Evolutionary conservation across 1,140 invertebrate species (phyloP).

Genomic region (Orius insidiosus): DNA sequence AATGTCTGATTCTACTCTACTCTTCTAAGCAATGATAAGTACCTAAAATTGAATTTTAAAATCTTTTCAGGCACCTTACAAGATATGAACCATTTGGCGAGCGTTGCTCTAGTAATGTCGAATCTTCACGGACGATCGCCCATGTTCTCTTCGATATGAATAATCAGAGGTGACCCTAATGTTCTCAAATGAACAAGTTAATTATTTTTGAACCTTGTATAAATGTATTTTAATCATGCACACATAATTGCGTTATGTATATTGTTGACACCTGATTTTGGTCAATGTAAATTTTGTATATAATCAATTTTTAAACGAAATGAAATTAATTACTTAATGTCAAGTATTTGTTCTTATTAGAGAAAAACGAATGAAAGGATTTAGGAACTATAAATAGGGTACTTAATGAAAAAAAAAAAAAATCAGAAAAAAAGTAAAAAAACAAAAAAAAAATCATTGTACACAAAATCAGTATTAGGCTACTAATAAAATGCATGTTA

Average conservation of each 20-base stretch:
- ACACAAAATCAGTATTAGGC: too few species aligned
- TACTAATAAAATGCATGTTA: too few species aligned
- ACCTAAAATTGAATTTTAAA: conserved; percentile 19
- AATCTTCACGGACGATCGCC: conserved; percentile 84
- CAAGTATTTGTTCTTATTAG: conserved; percentile 4
- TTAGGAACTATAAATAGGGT: too few species aligned
- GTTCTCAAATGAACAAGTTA: neutral
- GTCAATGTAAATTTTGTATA: conserved; percentile 8
- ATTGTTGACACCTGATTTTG: conserved; percentile 4
- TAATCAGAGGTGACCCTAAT: conserved; percentile 20
- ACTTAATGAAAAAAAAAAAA: too few species aligned
- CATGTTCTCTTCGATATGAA: conserved; percentile 88
- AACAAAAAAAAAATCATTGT: too few species aligned
- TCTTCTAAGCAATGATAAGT: too few species aligned
- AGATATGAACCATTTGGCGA: conserved; percentile 81
- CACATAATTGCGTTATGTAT: conserved; percentile 1
- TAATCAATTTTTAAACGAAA: conserved; percentile 8
- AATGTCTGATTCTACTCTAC: too few species aligned
- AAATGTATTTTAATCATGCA: conserved; percentile 10
- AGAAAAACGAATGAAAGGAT: too few species aligned
- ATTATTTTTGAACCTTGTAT: conserved; percentile 9
- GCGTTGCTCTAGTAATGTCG: conserved; percentile 80
- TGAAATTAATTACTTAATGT: neutral
- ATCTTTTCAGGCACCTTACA: conserved; percentile 61
- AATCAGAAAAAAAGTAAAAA: too few species aligned